Base-by-base conservation (phyloP, 1,140 invertebrate genomes). In the Meloidogyne hapla region DNA sequence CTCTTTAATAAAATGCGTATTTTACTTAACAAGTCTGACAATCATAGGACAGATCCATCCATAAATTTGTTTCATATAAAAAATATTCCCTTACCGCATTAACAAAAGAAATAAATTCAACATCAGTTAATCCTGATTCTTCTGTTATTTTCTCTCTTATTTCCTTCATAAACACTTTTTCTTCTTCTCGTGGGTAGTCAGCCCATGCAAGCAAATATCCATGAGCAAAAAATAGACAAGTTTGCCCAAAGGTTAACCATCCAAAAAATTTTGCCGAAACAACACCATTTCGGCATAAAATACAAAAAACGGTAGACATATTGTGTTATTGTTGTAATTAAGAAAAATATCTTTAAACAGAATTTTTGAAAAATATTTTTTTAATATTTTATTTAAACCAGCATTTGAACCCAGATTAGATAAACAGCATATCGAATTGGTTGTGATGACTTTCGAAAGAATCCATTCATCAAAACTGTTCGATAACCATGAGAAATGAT, bases 51-150 rank as follows among this genome's bases (percentile, higher is more conserved):
- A n/a, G n/a, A n/a, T n/a, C n/a, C n/a, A n/a, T n/a, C n/a, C n/a
- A n/a, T n/a, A n/a, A n/a, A n/a, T n/a, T n/a, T n/a, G n/a, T n/a
- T n/a, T n/a, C n/a, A n/a, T n/a, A n/a, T n/a, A n/a, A n/a, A n/a
- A n/a, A n/a, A n/a, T n/a, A n/a, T n/a, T n/a, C n/a, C n/a, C 9
- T 63, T 26, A 63, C 62, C 62, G 62, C 62, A 63, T 63, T 63
- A 21, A 21, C 62, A 8, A 63, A 63, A 21, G 62, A 21, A 21
- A 63, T 26, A 26, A 63, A 63, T 21, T 26, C 25, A 21, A 63
- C 62, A 63, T 63, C 62, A 26, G 62, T 63, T 21, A 63, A 26
- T 21, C 62, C 62, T 8, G 62, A 63, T 9, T 63, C 62, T 9
- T 63, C 62, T 8, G 9, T 21, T 8, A 63, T 26, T 26, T 23